phyloP scores from a whole-genome alignment of 2,888 invertebrate species.

The Allygus modestus region DNA sequence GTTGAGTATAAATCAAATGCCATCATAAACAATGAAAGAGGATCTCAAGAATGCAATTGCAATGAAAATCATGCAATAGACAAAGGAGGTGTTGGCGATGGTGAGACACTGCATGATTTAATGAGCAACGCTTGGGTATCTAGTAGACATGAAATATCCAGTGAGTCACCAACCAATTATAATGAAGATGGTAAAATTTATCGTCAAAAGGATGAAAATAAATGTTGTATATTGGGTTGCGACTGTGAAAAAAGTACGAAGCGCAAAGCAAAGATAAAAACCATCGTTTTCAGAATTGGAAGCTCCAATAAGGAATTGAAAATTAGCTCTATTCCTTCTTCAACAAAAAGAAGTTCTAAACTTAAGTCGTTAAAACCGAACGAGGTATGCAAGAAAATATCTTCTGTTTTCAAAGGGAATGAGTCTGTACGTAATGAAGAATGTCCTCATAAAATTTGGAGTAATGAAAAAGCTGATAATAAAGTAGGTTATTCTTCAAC shows the following conservation, averaged over 20 bases:
- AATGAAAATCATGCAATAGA: neutral
- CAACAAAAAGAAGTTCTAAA: neutral
- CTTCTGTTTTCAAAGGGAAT: conserved; percentile 27
- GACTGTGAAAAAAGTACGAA: neutral
- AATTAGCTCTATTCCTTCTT: neutral
- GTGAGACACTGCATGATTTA: neutral
- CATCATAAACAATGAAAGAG: neutral
- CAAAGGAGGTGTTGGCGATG: neutral
- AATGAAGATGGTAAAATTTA: neutral
- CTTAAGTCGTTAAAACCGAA: neutral
- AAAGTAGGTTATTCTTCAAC: neutral
- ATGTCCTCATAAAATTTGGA: neutral
- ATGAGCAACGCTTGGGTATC: neutral
- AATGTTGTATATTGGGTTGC: conserved; percentile 2
- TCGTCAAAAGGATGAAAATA: neutral
- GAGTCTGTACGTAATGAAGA: neutral
- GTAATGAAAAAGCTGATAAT: neutral
- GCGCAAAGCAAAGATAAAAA: neutral
- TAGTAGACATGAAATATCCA: neutral
- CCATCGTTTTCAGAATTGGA: conserved; percentile 27
- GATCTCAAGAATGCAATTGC: neutral
- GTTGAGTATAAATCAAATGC: neutral
- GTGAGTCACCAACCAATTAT: neutral
- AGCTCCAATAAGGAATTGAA: neutral
- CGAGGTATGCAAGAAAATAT: neutral